Conservation (phyloP, 2,888 invertebrate genomes). For the Drosophila prolongata region DNA sequence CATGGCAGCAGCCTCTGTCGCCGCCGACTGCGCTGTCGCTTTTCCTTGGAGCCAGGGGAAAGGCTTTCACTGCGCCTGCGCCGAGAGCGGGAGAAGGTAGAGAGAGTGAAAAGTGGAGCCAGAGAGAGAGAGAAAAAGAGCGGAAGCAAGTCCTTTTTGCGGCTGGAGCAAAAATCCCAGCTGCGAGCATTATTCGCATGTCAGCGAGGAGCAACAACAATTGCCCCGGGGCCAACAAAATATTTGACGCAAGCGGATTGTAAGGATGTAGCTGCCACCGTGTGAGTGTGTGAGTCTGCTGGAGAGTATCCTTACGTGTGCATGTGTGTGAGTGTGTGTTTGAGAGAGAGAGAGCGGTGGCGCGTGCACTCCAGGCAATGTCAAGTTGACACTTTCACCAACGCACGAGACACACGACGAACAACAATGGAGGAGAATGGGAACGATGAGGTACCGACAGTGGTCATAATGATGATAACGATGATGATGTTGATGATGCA, state of each 20-base stretch:
- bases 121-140: constrained; percentile 10
- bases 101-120: background rate
- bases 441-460: constrained; percentile 5
- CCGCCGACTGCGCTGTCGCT: constrained; percentile 31
- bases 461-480: constrained; percentile 5
- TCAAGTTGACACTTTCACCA: constrained; percentile 82
- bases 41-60: constrained; percentile 36
- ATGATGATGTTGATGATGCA: constrained; percentile 3
- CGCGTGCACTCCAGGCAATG: constrained; percentile 82
- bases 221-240: constrained; percentile 71
- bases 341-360: constrained; percentile 64
- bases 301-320: constrained; percentile 23
- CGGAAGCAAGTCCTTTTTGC: constrained; percentile 54
- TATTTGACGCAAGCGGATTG: constrained; percentile 73
- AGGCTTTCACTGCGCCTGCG: constrained; percentile 28
- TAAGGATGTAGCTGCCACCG: constrained; percentile 19
- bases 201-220: constrained; percentile 60
- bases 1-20: constrained; percentile 69
- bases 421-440: constrained; percentile 30
- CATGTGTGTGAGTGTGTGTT: constrained; percentile 5
- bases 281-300: constrained; percentile 24
- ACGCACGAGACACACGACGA: constrained; percentile 50
- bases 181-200: constrained; percentile 69
- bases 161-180: constrained; percentile 49
- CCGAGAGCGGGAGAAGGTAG: constrained; percentile 16